Evolutionary conservation across 2,888 invertebrate species (phyloP).

Genomic region (Hirtodrosophila alboralis): DNA sequence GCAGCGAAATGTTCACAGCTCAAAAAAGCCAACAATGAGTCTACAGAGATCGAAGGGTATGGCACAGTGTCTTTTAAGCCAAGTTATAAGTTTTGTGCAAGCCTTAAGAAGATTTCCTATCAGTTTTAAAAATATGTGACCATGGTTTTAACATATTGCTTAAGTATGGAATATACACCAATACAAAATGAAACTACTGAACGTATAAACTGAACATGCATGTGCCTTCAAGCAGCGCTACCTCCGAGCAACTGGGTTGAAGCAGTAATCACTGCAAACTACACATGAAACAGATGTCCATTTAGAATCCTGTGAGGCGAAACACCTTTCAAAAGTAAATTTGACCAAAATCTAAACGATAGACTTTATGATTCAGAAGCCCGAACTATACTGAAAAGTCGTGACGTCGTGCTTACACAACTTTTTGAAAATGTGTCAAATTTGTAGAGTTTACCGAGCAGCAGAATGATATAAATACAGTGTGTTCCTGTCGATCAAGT

Average conservation of each 20-base stretch:
- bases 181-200: constrained; percentile 23
- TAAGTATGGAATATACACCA: too few species aligned
- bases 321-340: background rate
- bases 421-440: background rate
- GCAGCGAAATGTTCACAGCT: too few species aligned
- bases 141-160: too few species aligned
- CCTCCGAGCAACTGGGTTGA: constrained; percentile 7
- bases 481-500: too few species aligned
- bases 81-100: too few species aligned
- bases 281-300: constrained; percentile 5
- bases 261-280: constrained; percentile 4
- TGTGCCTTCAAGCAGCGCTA: constrained; percentile 3
- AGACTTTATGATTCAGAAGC: background rate
- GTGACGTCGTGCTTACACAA: constrained; percentile 1
- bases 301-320: constrained; percentile 5
- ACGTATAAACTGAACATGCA: constrained; percentile 38
- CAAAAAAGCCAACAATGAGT: too few species aligned
- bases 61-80: too few species aligned
- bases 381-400: background rate
- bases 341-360: background rate
- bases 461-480: background rate
- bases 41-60: too few species aligned
- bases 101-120: too few species aligned
- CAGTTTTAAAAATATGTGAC: too few species aligned
- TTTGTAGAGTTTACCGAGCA: background rate